Base-by-base conservation (phyloP, 2,113 vertebrate species). In the Hemiscyllium ocellatum region DNA sequence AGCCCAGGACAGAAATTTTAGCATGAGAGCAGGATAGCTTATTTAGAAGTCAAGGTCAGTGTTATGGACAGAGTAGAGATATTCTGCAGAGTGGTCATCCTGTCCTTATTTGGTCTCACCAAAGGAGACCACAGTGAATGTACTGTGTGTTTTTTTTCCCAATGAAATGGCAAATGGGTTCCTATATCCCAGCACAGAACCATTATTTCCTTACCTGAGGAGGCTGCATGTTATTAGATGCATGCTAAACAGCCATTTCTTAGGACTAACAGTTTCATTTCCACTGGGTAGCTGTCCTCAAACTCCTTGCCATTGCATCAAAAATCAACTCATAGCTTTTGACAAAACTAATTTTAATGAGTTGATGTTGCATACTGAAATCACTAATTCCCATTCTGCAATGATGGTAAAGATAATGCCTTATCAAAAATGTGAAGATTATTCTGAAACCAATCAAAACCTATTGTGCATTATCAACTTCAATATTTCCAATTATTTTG, bases 401-500 rank as follows among this genome's bases (percentile, higher is more conserved):
- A 61, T 61, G 56, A 61, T 61, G 56, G 12, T 72, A 33, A 42
- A 19, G 24, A 72, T 52, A 76, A 72, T 95, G 12, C 15, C 22
- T 47, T 95, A 2, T 47, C 22, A 94, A 69, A 66, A 26, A 61
- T 72, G 4, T 50, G 94, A 52, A 0, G 90, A 93, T 13, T 95
- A 95, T 95, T 72, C 72, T 66, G 50, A 29, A 72, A 12, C 19
- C 47, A 72, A 76, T 52, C 13, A 72, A 72, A 95, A 95, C 24
- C 42, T 72, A 70, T 24, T 17, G 3, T 52, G 26, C 52, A 76
- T 95, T 76, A 72, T 47, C 93, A 15, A 76, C 12, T 72, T 95
- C 33, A 95, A 52, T 50, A 52, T 47, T 95, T 72, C 68, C 94
- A 52, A 72, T 76, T 72, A 52, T 61, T 95, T 95, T 70, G 72